A percentile compares a stretch with the other conserved stretches of the same genome.
These are phyloP conservation scores for Zosterops borbonicus DNA, from an alignment of 2,113 vertebrate genomes.

Conservation along the genomic window DNA sequence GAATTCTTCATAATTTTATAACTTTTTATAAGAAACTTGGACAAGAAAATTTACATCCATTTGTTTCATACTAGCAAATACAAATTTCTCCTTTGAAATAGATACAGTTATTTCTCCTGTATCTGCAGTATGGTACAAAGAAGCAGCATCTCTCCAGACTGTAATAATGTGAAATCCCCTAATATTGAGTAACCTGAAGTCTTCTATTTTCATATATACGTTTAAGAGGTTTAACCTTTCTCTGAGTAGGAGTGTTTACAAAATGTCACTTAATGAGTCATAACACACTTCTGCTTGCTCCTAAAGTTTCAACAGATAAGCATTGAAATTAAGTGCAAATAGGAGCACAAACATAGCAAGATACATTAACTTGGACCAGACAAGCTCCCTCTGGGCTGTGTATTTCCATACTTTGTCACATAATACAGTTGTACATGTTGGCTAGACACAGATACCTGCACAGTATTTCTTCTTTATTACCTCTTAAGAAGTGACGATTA, in stretches of 20 bases:
- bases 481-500: neutral
- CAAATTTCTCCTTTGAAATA: neutral
- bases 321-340: neutral
- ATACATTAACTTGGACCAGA: neutral
- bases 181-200: neutral
- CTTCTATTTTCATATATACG: neutral
- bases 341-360: neutral
- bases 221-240: neutral
- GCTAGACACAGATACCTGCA: neutral
- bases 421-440: neutral
- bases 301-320: neutral
- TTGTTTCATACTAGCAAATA: neutral
- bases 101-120: neutral
- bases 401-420: neutral
- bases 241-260: neutral
- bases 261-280: conserved; percentile 6
- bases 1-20: neutral
- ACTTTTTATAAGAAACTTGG: neutral
- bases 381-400: neutral
- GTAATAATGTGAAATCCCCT: neutral
- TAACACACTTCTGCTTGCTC: neutral
- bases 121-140: neutral
- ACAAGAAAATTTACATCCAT: neutral
- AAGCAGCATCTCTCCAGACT: neutral
- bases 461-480: neutral